Percentiles rank a stretch among this genome's conserved stretches.
Evolutionary conservation across 1,140 invertebrate species (phyloP).

Genomic region (Rhynchophorus ferrugineus): DNA sequence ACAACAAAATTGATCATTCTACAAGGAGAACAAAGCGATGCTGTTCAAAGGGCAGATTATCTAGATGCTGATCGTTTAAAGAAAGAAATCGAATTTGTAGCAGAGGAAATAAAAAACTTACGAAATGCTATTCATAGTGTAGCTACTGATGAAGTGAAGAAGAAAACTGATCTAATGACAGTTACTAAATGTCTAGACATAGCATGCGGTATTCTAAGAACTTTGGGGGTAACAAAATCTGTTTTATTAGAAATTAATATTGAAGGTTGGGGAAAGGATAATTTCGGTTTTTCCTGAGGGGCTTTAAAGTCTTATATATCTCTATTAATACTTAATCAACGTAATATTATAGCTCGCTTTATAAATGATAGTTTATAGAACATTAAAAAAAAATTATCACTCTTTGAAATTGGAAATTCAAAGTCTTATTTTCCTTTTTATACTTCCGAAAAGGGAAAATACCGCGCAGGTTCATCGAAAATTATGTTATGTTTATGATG

Average conservation of each 20-base stretch:
- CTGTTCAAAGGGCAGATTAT: slow-evolving; percentile 10
- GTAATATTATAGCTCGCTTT: too few species aligned
- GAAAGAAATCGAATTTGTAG: slow-evolving; percentile 5
- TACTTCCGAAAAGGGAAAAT: too few species aligned
- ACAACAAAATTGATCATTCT: slow-evolving; percentile 3
- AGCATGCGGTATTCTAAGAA: slow-evolving; percentile 6
- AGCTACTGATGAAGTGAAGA: slow-evolving; percentile 4
- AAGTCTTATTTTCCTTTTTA: too few species aligned
- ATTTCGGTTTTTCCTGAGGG: too few species aligned
- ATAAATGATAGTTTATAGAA: too few species aligned
- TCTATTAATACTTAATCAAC: too few species aligned
- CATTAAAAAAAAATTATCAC: too few species aligned
- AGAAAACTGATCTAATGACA: slow-evolving; percentile 15
- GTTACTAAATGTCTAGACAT: slow-evolving; percentile 17
- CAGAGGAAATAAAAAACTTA: not conserved
- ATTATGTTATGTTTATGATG: too few species aligned
- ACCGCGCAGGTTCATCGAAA: too few species aligned
- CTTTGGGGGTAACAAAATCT: slow-evolving; percentile 7
- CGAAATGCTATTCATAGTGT: not conserved
- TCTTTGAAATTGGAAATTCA: too few species aligned
- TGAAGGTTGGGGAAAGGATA: too few species aligned
- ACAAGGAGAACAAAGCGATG: slow-evolving; percentile 2
- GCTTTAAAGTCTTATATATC: too few species aligned
- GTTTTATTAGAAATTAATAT: not conserved
- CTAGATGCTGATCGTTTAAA: slow-evolving; percentile 12